Evolutionary conservation across 2,113 vertebrate genomes (phyloP).

Genomic region (Cranoglanis bouderius): DNA sequence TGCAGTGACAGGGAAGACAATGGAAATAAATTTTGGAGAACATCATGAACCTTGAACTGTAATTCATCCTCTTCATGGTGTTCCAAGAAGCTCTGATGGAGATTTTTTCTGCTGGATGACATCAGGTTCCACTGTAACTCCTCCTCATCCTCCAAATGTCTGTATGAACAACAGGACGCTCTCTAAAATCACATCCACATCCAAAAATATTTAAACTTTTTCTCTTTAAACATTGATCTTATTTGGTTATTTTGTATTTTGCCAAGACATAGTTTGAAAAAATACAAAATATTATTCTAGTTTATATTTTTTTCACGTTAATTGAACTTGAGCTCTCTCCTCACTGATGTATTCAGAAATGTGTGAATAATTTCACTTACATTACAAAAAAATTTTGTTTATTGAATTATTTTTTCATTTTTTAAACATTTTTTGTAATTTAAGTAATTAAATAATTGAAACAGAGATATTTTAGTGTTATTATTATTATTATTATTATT

Average conservation of each 20-base stretch:
- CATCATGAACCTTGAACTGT: neutral
- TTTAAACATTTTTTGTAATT: no score
- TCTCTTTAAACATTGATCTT: neutral
- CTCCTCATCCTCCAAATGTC: no score
- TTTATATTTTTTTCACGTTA: neutral
- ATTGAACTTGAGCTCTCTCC: neutral
- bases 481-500: neutral
- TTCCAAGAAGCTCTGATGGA: neutral
- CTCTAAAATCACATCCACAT: neutral
- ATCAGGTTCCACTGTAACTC: neutral
- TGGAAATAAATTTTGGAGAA: neutral
- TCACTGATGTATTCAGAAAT: neutral
- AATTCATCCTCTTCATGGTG: neutral
- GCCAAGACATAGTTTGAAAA: neutral
- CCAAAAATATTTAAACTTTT: no score
- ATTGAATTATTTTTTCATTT: no score
- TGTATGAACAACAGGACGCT: neutral
- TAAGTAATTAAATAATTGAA: neutral
- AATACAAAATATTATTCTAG: neutral
- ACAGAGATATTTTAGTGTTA: neutral
- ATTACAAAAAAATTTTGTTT: no score
- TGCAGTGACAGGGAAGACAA: neutral
- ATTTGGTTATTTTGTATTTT: no score
- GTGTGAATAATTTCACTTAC: neutral
- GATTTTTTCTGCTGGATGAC: neutral